phyloP scores from a whole-genome alignment of 1,140 invertebrate species.

The Drosophila gunungcola region DNA sequence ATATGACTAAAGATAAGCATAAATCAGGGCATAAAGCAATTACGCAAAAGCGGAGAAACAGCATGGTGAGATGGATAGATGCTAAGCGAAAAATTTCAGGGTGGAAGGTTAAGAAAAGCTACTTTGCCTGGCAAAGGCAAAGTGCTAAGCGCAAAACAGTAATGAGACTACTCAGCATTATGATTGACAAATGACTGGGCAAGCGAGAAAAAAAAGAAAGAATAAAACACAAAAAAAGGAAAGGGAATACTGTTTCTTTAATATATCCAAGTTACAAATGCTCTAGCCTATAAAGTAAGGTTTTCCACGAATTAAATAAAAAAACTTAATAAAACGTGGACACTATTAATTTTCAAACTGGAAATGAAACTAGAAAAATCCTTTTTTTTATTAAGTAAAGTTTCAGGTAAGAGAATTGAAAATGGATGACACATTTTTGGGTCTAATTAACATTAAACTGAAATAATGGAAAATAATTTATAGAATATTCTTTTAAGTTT shows the following conservation, averaged over 20 bases:
- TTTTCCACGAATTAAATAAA: no score
- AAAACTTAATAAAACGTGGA: no score
- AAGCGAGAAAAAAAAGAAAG: slow-evolving; percentile 19
- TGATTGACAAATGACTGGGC: slow-evolving; percentile 70
- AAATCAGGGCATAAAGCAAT: slow-evolving; percentile 77
- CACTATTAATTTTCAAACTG: no score
- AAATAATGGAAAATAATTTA: no score
- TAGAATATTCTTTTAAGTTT: no score
- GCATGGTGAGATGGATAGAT: slow-evolving; percentile 28
- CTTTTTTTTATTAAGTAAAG: no score
- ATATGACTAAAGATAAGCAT: slow-evolving; percentile 79
- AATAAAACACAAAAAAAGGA: slow-evolving; percentile 4
- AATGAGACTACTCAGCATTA: slow-evolving; percentile 77
- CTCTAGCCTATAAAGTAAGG: no score
- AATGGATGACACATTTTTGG: no score
- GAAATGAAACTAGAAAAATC: no score
- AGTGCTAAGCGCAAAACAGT: slow-evolving; percentile 58
- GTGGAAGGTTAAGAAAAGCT: background rate
- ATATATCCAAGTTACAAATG: background rate
- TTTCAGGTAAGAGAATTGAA: no score
- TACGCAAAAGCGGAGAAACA: slow-evolving; percentile 45
- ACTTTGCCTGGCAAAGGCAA: slow-evolving; percentile 15
- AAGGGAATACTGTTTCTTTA: background rate
- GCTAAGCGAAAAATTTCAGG: slow-evolving; percentile 19
- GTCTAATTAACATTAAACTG: background rate